Conservation (phyloP, 2,797 vertebrate genomes). For the Hipposideros larvatus region DNA sequence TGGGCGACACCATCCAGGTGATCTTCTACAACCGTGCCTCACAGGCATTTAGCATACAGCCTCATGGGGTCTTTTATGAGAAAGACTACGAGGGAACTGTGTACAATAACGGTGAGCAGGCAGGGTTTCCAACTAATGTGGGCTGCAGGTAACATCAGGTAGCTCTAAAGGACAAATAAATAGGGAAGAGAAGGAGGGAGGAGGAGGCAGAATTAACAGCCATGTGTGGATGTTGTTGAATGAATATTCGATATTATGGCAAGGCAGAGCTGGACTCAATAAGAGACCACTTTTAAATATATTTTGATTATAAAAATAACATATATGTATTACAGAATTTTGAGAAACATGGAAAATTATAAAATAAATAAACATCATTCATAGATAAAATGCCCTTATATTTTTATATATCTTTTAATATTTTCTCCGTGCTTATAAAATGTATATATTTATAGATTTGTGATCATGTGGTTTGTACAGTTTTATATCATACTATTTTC, state of each 20-base stretch:
- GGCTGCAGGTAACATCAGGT: neutral
- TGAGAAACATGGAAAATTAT: neutral
- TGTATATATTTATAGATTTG: neutral
- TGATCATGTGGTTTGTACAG: neutral
- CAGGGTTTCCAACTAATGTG: neutral
- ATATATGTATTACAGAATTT: neutral
- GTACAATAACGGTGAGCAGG: constrained; percentile 88
- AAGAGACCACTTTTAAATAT: constrained; percentile 23
- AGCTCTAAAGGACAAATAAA: constrained; percentile 9
- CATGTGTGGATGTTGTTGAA: neutral
- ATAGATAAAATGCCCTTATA: neutral
- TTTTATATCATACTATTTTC: constrained; percentile 46
- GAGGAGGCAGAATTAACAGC: neutral
- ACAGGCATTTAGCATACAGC: constrained; percentile 90
- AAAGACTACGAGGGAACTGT: constrained; percentile 87
- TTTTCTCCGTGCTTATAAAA: constrained; percentile 13
- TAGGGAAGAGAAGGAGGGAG: neutral
- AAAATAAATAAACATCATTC: constrained; percentile 38
- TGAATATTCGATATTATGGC: constrained; percentile 12
- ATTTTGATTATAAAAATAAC: neutral
- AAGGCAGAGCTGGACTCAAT: constrained; percentile 14
- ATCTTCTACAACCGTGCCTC: constrained; percentile 90
- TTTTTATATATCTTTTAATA: constrained; percentile 26
- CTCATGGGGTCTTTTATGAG: constrained; percentile 90
- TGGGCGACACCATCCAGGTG: constrained; percentile 90